Evolutionary conservation across 1,140 invertebrate species (phyloP).

Genomic region (Calliopsis andreniformis): DNA sequence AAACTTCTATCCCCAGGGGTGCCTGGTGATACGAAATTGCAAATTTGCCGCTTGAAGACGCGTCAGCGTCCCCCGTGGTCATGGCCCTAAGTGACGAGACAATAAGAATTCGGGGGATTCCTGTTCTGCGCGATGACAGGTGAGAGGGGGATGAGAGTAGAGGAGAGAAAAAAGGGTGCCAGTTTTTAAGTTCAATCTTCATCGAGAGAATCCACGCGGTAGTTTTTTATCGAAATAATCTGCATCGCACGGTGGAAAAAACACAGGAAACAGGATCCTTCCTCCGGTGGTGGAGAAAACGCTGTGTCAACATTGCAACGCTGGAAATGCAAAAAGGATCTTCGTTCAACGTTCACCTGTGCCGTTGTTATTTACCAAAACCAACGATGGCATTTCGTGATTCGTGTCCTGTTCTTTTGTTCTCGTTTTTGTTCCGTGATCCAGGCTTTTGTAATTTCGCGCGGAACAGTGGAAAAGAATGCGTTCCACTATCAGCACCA

Average conservation of each 20-base stretch:
- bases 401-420: conserved; percentile 2
- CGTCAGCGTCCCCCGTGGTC: too few relatives aligned
- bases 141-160: too few relatives aligned
- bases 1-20: too few relatives aligned
- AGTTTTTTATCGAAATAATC: conserved; percentile 23
- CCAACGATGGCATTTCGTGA: conserved; percentile 15
- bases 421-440: background rate
- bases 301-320: conserved; percentile 24
- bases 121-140: too few relatives aligned
- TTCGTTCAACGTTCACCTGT: conserved; percentile 9
- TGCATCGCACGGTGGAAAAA: background rate
- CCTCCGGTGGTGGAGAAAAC: background rate
- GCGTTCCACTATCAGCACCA: background rate
- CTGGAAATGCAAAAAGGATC: conserved; percentile 34
- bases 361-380: conserved; percentile 36
- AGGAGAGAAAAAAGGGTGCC: background rate
- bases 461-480: too few relatives aligned
- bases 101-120: too few relatives aligned
- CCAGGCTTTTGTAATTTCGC: background rate
- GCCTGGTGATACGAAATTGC: too few relatives aligned
- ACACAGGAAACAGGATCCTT: conserved; percentile 13
- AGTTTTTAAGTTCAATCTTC: background rate
- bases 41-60: too few relatives aligned
- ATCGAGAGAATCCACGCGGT: background rate
- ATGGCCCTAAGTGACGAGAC: too few relatives aligned